Evolutionary conservation across 2,113 vertebrate species (phyloP).

Genomic region (Mesitornis unicolor): DNA sequence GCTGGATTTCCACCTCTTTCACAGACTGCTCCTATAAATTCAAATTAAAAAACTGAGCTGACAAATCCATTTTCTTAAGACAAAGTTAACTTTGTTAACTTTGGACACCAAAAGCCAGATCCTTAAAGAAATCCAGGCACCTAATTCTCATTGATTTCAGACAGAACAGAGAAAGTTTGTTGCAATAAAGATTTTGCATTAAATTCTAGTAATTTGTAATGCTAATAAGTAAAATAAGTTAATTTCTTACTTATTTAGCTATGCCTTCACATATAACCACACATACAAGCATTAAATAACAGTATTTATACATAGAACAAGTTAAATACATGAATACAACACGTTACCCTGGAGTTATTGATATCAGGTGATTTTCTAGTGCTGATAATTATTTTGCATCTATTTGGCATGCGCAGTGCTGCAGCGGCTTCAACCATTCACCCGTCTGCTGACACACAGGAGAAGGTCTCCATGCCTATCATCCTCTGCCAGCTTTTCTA

Average conservation of each 20-base stretch:
- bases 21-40: neutral
- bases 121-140: neutral
- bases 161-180: neutral
- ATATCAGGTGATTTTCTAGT: neutral
- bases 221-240: neutral
- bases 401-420: neutral
- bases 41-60: neutral
- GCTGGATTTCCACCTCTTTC: neutral
- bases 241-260: neutral
- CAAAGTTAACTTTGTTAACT: neutral
- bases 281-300: neutral
- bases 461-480: neutral
- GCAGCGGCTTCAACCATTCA: neutral
- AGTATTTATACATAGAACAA: neutral
- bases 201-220: neutral
- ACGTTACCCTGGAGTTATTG: neutral
- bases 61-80: neutral
- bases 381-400: neutral
- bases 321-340: neutral
- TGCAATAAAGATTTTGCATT: neutral
- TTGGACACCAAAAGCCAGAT: neutral
- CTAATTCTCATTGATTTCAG: neutral
- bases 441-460: neutral
- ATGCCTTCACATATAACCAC: neutral
- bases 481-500: neutral